Percentiles rank a stretch among this genome's conserved stretches.
Conservation (phyloP, 2,113 vertebrate genomes). For the Carassius carassius region DNA sequence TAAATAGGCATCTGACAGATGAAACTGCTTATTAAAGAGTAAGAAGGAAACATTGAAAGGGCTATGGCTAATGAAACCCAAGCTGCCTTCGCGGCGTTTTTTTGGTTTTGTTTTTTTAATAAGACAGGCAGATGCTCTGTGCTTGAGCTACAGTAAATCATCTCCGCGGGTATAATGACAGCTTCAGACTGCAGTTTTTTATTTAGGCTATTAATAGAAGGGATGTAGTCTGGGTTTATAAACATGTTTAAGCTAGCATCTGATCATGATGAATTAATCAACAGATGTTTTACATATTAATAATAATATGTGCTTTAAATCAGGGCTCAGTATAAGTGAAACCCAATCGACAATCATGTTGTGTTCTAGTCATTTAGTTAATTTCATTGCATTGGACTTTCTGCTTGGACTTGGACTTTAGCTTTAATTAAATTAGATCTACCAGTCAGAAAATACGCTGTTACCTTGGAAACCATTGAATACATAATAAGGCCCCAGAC, state of each 20-base stretch:
- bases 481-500: no score
- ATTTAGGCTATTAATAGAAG: not conserved
- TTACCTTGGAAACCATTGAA: no score
- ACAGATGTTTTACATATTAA: no score
- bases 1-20: slow-evolving; percentile 55
- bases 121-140: slow-evolving; percentile 37
- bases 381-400: no score
- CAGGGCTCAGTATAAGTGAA: not conserved
- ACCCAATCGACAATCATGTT: no score
- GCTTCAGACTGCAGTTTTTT: not conserved
- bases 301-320: no score
- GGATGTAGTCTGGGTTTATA: no score
- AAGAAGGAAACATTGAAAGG: slow-evolving; percentile 50
- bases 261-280: no score
- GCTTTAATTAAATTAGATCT: no score
- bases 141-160: not conserved
- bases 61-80: slow-evolving; percentile 57
- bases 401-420: no score
- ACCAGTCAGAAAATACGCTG: no score
- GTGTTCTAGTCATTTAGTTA: no score
- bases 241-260: not conserved
- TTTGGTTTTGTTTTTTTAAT: slow-evolving; percentile 34
- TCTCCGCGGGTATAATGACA: not conserved
- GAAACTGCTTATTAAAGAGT: slow-evolving; percentile 56
- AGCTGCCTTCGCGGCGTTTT: not conserved